Conservation (phyloP, 2,888 invertebrate species). For the Dryocosmus kuriphilus region DNA sequence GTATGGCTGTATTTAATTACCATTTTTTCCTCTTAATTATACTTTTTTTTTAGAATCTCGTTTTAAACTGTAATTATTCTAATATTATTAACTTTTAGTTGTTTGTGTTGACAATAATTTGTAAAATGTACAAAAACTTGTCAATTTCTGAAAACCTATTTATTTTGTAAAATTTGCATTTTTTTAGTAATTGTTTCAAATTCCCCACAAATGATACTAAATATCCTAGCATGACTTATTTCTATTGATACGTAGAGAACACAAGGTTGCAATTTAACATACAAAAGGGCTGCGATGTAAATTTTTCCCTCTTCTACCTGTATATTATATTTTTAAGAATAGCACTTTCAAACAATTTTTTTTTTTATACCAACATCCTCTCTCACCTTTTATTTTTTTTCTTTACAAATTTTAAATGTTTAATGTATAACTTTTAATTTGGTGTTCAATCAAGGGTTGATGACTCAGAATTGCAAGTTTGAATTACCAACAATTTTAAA, state of each 20-base stretch:
- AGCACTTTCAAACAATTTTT: constrained; percentile 60
- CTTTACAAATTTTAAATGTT: background rate
- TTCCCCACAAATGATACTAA: background rate
- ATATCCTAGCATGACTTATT: constrained; percentile 27
- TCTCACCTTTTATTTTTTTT: background rate
- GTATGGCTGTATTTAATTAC: background rate
- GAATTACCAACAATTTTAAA: background rate
- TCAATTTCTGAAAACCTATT: background rate
- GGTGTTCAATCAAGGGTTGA: background rate
- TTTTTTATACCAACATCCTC: constrained; percentile 54
- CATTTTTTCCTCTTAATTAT: background rate
- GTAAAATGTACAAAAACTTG: background rate
- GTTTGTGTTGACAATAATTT: background rate
- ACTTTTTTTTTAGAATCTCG: background rate
- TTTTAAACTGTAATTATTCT: background rate
- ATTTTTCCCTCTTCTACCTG: constrained; percentile 51
- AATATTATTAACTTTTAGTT: background rate
- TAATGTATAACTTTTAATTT: background rate
- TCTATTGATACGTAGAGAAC: constrained; percentile 69
- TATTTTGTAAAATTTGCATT: background rate
- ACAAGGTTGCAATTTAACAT: constrained; percentile 75
- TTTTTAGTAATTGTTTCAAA: background rate
- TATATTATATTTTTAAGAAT: constrained; percentile 50
- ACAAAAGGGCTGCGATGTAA: constrained; percentile 75
- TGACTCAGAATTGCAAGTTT: background rate